Conservation (phyloP, 2,888 invertebrate species). For the Chironomus riparius region DNA sequence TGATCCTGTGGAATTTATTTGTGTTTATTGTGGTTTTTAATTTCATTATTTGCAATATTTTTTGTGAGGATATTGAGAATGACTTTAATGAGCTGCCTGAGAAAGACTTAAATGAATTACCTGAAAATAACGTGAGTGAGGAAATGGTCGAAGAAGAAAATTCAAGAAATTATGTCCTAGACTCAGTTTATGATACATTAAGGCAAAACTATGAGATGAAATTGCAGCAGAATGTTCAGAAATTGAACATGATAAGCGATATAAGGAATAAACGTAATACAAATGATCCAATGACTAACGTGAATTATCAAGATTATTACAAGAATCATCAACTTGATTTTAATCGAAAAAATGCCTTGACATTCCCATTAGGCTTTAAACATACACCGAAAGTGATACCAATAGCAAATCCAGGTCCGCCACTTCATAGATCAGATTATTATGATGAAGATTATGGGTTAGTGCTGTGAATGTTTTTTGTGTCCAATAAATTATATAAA, state of each 20-base stretch:
- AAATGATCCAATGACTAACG: constrained; percentile 5
- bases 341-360: constrained; percentile 2
- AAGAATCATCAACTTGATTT: constrained; percentile 17
- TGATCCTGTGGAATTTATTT: neutral
- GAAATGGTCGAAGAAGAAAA: neutral
- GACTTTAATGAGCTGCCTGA: no score
- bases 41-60: neutral
- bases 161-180: constrained; percentile 9
- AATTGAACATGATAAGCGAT: constrained; percentile 13
- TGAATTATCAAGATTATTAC: neutral
- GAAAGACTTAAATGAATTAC: neutral
- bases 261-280: constrained; percentile 15
- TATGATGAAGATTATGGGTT: constrained; percentile 13
- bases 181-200: constrained; percentile 15
- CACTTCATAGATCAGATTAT: constrained; percentile 9
- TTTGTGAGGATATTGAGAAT: neutral
- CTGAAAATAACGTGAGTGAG: neutral
- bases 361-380: constrained; percentile 14
- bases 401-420: neutral
- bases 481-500: no score
- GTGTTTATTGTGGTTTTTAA: neutral
- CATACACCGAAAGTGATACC: neutral
- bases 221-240: neutral
- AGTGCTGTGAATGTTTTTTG: no score
- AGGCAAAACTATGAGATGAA: constrained; percentile 19